A percentile compares a stretch with the other conserved stretches of the same genome.
phyloP scores from a whole-genome alignment of 2,797 vertebrate species.

The Mustela erminea region DNA sequence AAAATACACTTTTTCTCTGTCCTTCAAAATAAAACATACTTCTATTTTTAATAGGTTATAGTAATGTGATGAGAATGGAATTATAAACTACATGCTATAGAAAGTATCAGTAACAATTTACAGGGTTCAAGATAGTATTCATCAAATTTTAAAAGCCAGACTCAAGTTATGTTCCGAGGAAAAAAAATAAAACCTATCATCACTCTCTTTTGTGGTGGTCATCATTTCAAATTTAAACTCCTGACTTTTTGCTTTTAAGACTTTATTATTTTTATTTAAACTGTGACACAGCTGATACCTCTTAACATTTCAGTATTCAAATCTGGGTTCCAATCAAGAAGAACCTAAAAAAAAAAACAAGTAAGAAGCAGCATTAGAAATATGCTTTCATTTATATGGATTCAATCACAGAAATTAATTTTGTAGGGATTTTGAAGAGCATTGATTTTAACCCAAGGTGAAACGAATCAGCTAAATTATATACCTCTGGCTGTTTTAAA shows the following conservation, averaged over 20 bases:
- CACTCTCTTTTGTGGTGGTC: background rate
- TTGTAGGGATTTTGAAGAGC: constrained; percentile 25
- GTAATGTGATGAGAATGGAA: background rate
- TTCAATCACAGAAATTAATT: constrained; percentile 63
- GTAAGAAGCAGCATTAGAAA: constrained; percentile 42
- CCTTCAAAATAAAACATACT: constrained; percentile 47
- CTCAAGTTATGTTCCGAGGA: constrained; percentile 38
- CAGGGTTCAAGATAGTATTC: background rate
- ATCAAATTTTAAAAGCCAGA: background rate
- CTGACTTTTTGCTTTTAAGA: background rate
- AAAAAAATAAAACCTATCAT: constrained; percentile 51
- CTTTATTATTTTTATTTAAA: constrained; percentile 52
- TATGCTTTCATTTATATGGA: constrained; percentile 45
- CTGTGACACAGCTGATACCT: background rate
- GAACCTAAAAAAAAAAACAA: background rate
- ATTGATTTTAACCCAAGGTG: constrained; percentile 49
- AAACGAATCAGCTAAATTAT: constrained; percentile 54
- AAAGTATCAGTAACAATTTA: constrained; percentile 26
- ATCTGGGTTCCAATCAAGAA: constrained; percentile 44
- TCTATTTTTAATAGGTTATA: background rate
- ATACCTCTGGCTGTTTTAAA: background rate
- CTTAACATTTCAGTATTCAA: background rate
- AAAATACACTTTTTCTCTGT: background rate
- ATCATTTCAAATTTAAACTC: constrained; percentile 6
- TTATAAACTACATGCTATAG: background rate